Conservation (phyloP, 2,113 vertebrate genomes). For the Fukomys damarensis region DNA sequence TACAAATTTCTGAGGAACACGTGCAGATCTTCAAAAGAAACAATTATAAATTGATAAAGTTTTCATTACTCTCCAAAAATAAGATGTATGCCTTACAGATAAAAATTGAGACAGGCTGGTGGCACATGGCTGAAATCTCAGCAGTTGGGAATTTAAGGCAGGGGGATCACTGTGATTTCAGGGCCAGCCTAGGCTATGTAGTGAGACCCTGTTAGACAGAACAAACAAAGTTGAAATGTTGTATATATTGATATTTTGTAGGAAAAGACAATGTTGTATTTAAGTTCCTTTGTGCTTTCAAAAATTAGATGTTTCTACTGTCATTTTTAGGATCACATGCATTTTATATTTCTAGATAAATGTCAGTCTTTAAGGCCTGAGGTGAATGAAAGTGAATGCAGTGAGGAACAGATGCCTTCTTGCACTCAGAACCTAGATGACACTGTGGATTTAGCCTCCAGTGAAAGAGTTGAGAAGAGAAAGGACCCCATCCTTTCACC, state of each 20-base stretch:
- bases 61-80: constrained; percentile 40
- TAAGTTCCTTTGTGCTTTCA: constrained; percentile 40
- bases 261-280: not conserved
- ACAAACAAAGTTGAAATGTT: not conserved
- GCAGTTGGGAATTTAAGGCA: not conserved
- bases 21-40: not conserved
- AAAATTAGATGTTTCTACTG: not conserved
- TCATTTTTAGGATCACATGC: constrained; percentile 33
- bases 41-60: not conserved
- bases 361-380: constrained; percentile 1
- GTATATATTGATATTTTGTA: constrained; percentile 42
- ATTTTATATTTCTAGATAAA: constrained; percentile 77
- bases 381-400: constrained; percentile 42
- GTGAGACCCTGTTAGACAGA: not conserved
- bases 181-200: not conserved
- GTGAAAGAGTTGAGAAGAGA: constrained; percentile 55
- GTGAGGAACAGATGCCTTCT: constrained; percentile 41
- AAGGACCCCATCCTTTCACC: not conserved
- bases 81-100: not conserved
- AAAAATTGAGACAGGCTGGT: not conserved
- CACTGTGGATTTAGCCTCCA: constrained; percentile 18
- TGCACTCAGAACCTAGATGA: constrained; percentile 44
- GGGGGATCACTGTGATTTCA: not conserved
- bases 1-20: not conserved
- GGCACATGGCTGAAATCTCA: not conserved